Percentiles rank a stretch among this genome's conserved stretches.
phyloP scores from a whole-genome alignment of 1,140 invertebrate genomes.

The Heliconius congener region DNA sequence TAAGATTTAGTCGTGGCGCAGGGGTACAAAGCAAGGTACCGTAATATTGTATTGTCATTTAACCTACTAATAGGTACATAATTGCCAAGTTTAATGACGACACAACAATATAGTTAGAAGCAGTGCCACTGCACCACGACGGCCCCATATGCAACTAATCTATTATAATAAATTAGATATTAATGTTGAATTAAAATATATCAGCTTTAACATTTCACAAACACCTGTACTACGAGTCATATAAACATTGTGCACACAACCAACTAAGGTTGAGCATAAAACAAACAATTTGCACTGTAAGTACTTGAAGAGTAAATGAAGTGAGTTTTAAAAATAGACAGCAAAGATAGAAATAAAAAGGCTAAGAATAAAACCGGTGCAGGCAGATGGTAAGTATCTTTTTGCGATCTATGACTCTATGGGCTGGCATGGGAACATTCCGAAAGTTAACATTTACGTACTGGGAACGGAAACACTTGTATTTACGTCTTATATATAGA shows the following conservation, averaged over 20 bases:
- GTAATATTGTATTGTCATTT: too few species aligned
- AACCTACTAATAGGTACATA: too few species aligned
- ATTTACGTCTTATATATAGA: not conserved
- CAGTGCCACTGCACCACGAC: too few species aligned
- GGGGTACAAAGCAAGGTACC: too few species aligned
- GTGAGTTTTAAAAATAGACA: conserved; percentile 59
- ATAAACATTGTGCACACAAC: not conserved
- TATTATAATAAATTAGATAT: too few species aligned
- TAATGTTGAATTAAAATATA: too few species aligned
- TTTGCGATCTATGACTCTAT: conserved; percentile 47
- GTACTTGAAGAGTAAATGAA: conserved; percentile 6
- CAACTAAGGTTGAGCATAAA: not conserved
- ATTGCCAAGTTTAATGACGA: too few species aligned
- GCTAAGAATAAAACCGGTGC: conserved; percentile 61
- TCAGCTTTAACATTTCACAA: too few species aligned
- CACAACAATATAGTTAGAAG: too few species aligned
- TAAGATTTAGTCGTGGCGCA: too few species aligned
- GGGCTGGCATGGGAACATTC: conserved; percentile 66
- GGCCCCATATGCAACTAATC: too few species aligned
- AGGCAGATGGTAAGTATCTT: conserved; percentile 68
- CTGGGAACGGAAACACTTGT: not conserved
- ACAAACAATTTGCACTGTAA: conserved; percentile 2
- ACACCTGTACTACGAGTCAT: not conserved
- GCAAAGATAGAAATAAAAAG: conserved; percentile 60
- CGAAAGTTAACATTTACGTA: conserved; percentile 41